Conservation (phyloP, 2,888 invertebrate genomes). For the Gisinianus flammeolus region DNA sequence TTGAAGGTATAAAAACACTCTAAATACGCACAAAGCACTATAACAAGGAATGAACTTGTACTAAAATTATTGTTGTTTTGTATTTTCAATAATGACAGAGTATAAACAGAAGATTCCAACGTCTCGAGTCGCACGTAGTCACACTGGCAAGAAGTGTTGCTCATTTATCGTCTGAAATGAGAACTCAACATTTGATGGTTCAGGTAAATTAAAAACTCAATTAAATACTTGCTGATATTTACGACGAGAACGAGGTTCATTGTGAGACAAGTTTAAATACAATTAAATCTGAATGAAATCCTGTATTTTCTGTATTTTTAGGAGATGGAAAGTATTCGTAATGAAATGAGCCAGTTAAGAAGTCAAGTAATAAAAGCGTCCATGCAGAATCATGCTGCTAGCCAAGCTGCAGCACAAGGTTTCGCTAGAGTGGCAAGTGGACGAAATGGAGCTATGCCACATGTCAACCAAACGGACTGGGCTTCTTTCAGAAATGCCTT, state of each 20-base stretch:
- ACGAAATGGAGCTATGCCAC: conserved; percentile 51
- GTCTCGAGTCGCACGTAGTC: conserved; percentile 88
- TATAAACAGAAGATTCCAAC: conserved; percentile 84
- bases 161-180: conserved; percentile 88
- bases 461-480: conserved; percentile 54
- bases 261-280: no score
- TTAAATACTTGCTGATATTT: no score
- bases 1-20: conserved; percentile 66
- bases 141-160: conserved; percentile 88
- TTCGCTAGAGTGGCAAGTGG: conserved; percentile 47
- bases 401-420: conserved; percentile 28
- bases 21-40: neutral
- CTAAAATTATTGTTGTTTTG: conserved; percentile 34
- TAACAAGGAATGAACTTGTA: neutral
- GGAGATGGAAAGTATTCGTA: conserved; percentile 85
- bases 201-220: conserved; percentile 66
- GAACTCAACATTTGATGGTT: conserved; percentile 85
- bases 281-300: no score
- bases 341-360: conserved; percentile 78
- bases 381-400: conserved; percentile 61
- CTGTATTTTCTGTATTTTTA: conserved; percentile 61
- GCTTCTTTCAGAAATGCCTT: conserved; percentile 63
- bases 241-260: no score
- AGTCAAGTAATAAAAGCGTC: conserved; percentile 62
- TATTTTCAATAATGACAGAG: conserved; percentile 65